Conservation (phyloP, 2,888 invertebrate genomes). For the Platerodrilus igneus region DNA sequence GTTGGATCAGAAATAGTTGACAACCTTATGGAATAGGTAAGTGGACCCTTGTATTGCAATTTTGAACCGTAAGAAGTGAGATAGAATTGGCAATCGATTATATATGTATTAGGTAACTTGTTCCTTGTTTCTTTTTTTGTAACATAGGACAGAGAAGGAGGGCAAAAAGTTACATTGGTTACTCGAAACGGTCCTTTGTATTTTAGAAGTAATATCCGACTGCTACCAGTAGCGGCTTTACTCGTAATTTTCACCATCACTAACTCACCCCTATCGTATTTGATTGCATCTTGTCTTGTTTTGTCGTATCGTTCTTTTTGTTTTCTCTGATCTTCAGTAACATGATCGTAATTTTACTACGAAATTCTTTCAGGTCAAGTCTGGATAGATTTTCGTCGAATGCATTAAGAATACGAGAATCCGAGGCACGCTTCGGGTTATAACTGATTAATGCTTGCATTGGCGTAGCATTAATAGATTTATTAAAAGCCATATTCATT, state of each 20-base stretch:
- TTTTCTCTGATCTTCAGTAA: conserved; percentile 17
- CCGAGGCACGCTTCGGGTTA: conserved; percentile 9
- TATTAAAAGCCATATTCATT: conserved; percentile 28
- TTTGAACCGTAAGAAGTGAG: too few relatives aligned
- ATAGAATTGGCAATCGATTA: too few relatives aligned
- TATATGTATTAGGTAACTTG: too few relatives aligned
- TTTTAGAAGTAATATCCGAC: conserved; percentile 18
- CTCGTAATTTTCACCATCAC: conserved; percentile 23
- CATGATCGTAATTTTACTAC: conserved; percentile 12
- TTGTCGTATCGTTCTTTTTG: conserved; percentile 22
- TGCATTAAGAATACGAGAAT: conserved; percentile 15
- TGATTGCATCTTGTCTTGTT: conserved; percentile 7
- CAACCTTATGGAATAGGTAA: too few relatives aligned
- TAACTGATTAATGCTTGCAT: conserved; percentile 26
- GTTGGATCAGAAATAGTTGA: too few relatives aligned
- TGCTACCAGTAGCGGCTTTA: conserved; percentile 16
- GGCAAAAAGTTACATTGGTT: too few relatives aligned
- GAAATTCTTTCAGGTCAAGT: conserved; percentile 15
- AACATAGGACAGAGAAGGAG: too few relatives aligned
- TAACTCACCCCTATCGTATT: conserved; percentile 17
- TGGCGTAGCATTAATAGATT: conserved; percentile 22
- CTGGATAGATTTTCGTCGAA: conserved; percentile 10
- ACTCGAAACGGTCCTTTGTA: conserved; percentile 21
- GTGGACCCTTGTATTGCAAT: too few relatives aligned
- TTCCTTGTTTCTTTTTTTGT: too few relatives aligned